phyloP scores from a whole-genome alignment of 2,113 vertebrate species.

The Phrynosoma platyrhinos region DNA sequence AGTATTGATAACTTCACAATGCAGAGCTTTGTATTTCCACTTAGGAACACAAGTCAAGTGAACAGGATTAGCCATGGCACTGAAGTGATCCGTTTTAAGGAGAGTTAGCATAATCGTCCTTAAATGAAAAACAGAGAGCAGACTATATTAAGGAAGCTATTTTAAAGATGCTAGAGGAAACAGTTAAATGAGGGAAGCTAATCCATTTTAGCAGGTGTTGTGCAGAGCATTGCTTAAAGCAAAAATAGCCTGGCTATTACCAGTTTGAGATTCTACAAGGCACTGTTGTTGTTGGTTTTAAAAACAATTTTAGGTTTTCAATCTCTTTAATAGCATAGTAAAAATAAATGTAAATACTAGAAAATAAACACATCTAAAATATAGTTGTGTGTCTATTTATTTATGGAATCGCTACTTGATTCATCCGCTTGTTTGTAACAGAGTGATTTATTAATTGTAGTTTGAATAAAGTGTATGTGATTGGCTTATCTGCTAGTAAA shows the following conservation, averaged over 20 bases:
- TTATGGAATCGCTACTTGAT: background rate
- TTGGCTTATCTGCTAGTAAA: background rate
- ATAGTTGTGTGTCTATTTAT: background rate
- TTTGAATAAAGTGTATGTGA: background rate
- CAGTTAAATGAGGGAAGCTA: constrained; percentile 70
- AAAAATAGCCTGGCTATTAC: constrained; percentile 53
- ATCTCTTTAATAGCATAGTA: background rate
- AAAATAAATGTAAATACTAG: background rate
- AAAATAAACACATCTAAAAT: background rate
- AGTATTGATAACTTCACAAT: constrained; percentile 66
- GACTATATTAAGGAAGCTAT: constrained; percentile 73
- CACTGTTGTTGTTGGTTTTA: constrained; percentile 3
- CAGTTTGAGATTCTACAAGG: constrained; percentile 60
- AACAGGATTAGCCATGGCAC: constrained; percentile 53
- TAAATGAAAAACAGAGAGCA: constrained; percentile 79
- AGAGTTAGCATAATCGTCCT: constrained; percentile 68
- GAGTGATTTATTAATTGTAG: background rate
- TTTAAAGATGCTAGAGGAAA: constrained; percentile 70
- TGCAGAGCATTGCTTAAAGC: constrained; percentile 58
- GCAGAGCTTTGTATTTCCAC: constrained; percentile 58
- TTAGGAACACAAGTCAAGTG: constrained; percentile 53
- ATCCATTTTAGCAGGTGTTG: constrained; percentile 68
- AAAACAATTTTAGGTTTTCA: constrained; percentile 16
- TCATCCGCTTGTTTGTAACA: background rate
- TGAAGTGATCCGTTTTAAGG: constrained; percentile 60